phyloP scores from a whole-genome alignment of 2,113 vertebrate species.

The Ovis aries region DNA sequence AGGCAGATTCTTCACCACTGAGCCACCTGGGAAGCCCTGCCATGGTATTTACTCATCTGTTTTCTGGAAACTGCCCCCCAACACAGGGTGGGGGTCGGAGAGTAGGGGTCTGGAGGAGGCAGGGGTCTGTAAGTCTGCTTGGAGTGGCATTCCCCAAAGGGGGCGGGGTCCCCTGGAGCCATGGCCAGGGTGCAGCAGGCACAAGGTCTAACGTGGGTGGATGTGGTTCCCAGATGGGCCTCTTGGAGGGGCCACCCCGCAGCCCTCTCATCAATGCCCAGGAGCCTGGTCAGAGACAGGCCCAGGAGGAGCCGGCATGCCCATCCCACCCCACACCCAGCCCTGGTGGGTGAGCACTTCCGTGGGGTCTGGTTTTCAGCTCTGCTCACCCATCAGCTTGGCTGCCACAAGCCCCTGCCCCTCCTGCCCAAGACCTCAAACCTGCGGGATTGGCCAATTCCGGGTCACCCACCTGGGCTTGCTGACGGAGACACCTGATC shows the following conservation, averaged over 20 bases:
- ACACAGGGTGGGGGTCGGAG: fast-evolving
- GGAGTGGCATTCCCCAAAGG: neutral
- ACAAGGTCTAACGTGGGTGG: neutral
- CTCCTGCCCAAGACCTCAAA: neutral
- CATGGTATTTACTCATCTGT: neutral
- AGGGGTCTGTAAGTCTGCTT: too few relatives aligned
- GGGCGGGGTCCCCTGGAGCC: neutral
- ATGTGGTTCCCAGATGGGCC: neutral
- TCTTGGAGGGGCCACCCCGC: neutral
- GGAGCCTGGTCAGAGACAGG: neutral
- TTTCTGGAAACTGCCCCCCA: neutral
- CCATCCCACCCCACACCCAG: fast-evolving
- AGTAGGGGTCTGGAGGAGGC: neutral
- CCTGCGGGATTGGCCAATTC: neutral
- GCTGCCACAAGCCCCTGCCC: neutral
- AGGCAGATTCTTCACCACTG: neutral
- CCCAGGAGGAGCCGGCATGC: fast-evolving
- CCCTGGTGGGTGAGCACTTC: neutral
- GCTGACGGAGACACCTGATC: neutral
- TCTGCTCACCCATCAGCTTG: neutral
- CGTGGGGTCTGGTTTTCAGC: neutral
- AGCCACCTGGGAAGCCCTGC: neutral
- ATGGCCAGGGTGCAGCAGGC: neutral
- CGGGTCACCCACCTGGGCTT: neutral
- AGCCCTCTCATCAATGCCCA: neutral